A percentile compares a stretch with the other conserved stretches of the same genome.
phyloP scores from a whole-genome alignment of 2,797 vertebrate genomes.

The Scleropages formosus region DNA sequence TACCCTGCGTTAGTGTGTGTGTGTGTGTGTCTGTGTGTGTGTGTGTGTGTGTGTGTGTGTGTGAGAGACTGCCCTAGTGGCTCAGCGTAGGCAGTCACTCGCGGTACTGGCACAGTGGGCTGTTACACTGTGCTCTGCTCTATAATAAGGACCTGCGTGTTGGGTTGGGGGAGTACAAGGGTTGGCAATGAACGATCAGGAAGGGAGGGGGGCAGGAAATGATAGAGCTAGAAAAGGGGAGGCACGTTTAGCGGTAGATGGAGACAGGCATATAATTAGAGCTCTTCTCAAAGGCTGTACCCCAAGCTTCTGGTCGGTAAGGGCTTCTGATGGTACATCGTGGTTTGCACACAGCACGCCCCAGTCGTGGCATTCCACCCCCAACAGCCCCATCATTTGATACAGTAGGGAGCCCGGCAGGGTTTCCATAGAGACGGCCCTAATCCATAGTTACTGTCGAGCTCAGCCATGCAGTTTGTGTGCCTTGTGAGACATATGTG shows the following conservation, averaged over 20 bases:
- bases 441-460: background rate
- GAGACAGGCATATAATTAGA: background rate
- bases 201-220: background rate
- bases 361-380: background rate
- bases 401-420: background rate
- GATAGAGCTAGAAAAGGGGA: background rate
- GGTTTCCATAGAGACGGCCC: conserved; percentile 23
- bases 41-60: conserved; percentile 18
- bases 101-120: background rate
- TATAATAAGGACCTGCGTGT: background rate
- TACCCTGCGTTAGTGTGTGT: conserved; percentile 27
- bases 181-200: background rate
- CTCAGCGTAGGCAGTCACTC: background rate
- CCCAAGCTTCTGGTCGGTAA: background rate
- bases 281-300: background rate
- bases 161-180: background rate
- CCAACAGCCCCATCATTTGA: conserved; percentile 22
- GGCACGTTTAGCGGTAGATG: background rate
- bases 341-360: background rate
- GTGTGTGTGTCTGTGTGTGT: conserved; percentile 31
- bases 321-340: too few species aligned
- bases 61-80: background rate
- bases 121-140: background rate
- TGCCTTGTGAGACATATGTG: background rate
- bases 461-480: background rate